Evolutionary conservation across 2,113 vertebrate genomes (phyloP), one percentile per base, ranked within the genome.

Genomic region (Oryzias javanicus): DNA sequence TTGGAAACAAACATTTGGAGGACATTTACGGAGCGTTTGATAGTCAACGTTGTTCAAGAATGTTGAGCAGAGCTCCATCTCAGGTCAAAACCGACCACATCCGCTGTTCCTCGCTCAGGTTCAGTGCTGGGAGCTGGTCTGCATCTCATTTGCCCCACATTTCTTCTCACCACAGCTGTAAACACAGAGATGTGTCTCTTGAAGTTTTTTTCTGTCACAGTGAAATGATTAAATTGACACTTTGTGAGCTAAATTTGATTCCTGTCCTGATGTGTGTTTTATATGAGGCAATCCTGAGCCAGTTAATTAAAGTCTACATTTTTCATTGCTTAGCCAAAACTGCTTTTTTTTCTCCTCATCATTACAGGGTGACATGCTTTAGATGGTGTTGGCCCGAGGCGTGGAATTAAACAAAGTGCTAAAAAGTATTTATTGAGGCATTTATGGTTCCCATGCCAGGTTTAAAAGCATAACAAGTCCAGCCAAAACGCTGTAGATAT

Each of bases 401-500:
- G 79, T 88, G 87, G 91, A 90, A 91, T 81, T 88, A 78, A 89
- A 87, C 84, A 81, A 87, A 86, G 83, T 90, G 84, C 73, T 91
- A 74, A 84, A 89, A 89, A 89, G 86, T 88, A 90, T 90, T 92
- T 91, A 92, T 87, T 76, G 68, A 84, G 61, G 77, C 67, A 86
- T 88, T 91, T 89, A 89, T 70, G 82, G 81, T 81, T 83, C 81
- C 75, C 84, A 69, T 74, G 84, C 78, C 78, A 79, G 80, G 86
- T 22, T 22, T 84, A 83, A 88, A 77, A 74, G 56, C 75, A 72
- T 57, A 68, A 69, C 58, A 67, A 66, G 75, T 75, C 53, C 73
- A 87, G 89, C 89, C 89, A 90, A 80, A 84, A 79, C 73, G 76
- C 55, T 75, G 82, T 78, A 67, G 60, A 86, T 74, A 82, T 60